A percentile compares a stretch with the other conserved stretches of the same genome.
phyloP scores from a whole-genome alignment of 2,113 vertebrate genomes.

The Sapajus apella region DNA sequence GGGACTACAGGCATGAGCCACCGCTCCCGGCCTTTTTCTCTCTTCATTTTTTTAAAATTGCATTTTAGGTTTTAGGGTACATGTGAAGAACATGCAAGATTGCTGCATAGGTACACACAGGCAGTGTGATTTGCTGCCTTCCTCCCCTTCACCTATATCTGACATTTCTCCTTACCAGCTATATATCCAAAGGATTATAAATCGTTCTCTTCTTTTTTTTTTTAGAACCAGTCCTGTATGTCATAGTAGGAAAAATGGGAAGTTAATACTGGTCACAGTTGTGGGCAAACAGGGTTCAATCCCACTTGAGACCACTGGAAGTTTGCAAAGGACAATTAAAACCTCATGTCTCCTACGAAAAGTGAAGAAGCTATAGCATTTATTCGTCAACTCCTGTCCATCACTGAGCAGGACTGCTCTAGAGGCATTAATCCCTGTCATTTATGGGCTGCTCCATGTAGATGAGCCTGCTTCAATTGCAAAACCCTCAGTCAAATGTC shows the following conservation, averaged over 20 bases:
- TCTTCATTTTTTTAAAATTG: too few relatives aligned
- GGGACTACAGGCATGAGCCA: too few relatives aligned
- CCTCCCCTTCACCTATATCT: too few relatives aligned
- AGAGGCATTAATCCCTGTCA: not conserved
- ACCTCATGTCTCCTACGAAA: not conserved
- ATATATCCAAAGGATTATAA: too few relatives aligned
- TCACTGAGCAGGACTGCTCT: accelerated
- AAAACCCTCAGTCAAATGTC: not conserved
- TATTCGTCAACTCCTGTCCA: not conserved
- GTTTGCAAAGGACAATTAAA: not conserved
- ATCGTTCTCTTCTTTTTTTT: not conserved
- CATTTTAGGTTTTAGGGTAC: too few relatives aligned
- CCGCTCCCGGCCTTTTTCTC: not conserved
- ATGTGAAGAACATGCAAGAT: too few relatives aligned
- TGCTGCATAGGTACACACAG: too few relatives aligned
- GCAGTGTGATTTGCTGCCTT: too few relatives aligned
- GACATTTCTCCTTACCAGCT: too few relatives aligned
- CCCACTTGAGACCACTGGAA: not conserved
- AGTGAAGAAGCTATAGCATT: not conserved
- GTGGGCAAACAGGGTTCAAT: not conserved
- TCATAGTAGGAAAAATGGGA: not conserved
- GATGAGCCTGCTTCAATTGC: not conserved
- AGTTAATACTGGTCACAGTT: not conserved
- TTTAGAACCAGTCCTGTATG: not conserved
- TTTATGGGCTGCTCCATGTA: not conserved